A percentile compares a stretch with the other conserved stretches of the same genome.
These are phyloP conservation scores for Vollenhovia emeryi DNA, from an alignment of 1,140 invertebrate genomes.

Conservation along the genomic window DNA sequence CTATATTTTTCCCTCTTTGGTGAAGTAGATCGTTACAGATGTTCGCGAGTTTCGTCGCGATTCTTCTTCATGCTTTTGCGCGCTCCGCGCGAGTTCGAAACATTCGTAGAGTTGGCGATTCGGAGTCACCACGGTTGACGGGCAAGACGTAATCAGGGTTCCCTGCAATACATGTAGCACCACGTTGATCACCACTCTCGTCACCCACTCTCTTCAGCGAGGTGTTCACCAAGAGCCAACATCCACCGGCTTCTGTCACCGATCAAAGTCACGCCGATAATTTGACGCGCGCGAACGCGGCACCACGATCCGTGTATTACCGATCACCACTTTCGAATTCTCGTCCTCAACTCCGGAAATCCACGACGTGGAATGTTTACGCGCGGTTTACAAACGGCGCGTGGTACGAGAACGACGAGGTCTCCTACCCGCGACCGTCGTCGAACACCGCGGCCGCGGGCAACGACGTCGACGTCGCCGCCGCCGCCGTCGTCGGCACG, in stretches of 20 bases:
- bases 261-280: slow-evolving; percentile 28
- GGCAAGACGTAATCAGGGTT: neutral
- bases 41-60: neutral
- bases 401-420: slow-evolving; percentile 2
- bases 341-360: slow-evolving; percentile 15
- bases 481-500: slow-evolving; percentile 19
- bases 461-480: slow-evolving; percentile 22
- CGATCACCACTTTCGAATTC: slow-evolving; percentile 37
- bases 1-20: neutral
- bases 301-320: slow-evolving; percentile 17
- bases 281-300: neutral
- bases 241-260: slow-evolving; percentile 7
- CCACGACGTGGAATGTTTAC: slow-evolving; percentile 18
- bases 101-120: neutral
- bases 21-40: neutral
- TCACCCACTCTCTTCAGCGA: neutral
- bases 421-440: slow-evolving; percentile 26
- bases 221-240: neutral
- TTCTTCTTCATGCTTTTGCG: neutral
- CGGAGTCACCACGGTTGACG: neutral
- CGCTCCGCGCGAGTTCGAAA: neutral
- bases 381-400: slow-evolving; percentile 13
- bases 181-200: slow-evolving; percentile 2
- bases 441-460: slow-evolving; percentile 19
- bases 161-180: neutral